Conservation (phyloP, 1,140 invertebrate genomes). For the Lerema accius region DNA sequence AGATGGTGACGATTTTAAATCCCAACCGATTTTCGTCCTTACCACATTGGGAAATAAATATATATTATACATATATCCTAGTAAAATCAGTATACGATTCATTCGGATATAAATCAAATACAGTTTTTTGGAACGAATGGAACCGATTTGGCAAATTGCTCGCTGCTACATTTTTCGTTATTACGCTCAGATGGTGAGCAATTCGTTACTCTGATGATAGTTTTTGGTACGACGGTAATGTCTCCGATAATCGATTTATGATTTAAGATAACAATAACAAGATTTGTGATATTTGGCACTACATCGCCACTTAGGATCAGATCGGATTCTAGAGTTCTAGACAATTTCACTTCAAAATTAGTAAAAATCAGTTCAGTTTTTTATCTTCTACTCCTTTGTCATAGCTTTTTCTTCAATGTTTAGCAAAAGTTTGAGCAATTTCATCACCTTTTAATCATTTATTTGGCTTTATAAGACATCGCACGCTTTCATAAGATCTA, state of each 20-base stretch:
- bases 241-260: constrained; percentile 7
- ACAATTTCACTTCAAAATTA: no score
- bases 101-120: constrained; percentile 27
- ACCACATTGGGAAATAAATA: constrained; percentile 25
- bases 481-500: no score
- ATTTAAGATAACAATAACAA: constrained; percentile 8
- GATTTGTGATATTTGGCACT: neutral
- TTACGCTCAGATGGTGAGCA: constrained; percentile 24
- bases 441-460: no score
- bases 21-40: constrained; percentile 33
- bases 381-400: no score
- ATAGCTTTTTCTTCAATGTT: no score
- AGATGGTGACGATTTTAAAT: constrained; percentile 52
- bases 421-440: no score
- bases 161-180: constrained; percentile 19
- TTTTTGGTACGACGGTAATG: constrained; percentile 12
- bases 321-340: no score
- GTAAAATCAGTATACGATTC: constrained; percentile 5
- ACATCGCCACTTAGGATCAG: no score
- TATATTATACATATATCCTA: constrained; percentile 12
- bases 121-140: constrained; percentile 30
- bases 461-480: no score
- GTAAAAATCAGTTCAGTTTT: no score
- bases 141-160: constrained; percentile 28
- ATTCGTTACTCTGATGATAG: constrained; percentile 14